Base-by-base conservation (phyloP, 2,888 invertebrate species). In the Ptilodon capucinus region DNA sequence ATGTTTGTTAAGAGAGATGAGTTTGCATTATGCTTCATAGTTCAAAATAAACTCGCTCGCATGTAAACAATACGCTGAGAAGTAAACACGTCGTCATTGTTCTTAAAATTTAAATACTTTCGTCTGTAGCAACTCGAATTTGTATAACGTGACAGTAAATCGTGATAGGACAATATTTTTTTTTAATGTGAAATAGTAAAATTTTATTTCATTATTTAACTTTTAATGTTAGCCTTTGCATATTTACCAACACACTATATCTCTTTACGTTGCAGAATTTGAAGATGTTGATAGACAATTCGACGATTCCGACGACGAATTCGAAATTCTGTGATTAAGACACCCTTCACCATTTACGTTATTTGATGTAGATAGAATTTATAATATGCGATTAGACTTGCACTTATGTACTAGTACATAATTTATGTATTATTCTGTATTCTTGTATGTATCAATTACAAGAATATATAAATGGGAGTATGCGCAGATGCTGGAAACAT, bases 271-370 rank as follows among this genome's bases (percentile, higher is more conserved):
- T 91, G 52, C 92, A 92, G 94, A 93, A 77, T 92, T 93, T 64
- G 93, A 93, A 80, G 91, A 92, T 53, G 82, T 93, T 39, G 93
- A 93, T 54, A 86, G 93, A 69, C 93, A 93, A 57, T 93, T 92
- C 64, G 94, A 94, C 71, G 95, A 95, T 68, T 96, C 96, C 2
- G 96, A 96, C 70, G 95, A 95, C 62, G 96, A 96, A 73, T 96
- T 96, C 77, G 96, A 96, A 87, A 93, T 96, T 70, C 93, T 96
- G 76, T 95, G 94, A 91, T 93, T 35, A 46, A 46, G 32, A 42
- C 41, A n/a, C n/a, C n/a, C n/a, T n/a, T n/a, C n/a, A n/a, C n/a
- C n/a, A n/a, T n/a, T n/a, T n/a, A n/a, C n/a, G n/a, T n/a, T 32
- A 30, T 40, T 51, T 54, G n/a, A 51, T 66, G 32, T 54, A 57